phyloP scores from a whole-genome alignment of 2,113 vertebrate species.

The Prietella phreatophila region DNA sequence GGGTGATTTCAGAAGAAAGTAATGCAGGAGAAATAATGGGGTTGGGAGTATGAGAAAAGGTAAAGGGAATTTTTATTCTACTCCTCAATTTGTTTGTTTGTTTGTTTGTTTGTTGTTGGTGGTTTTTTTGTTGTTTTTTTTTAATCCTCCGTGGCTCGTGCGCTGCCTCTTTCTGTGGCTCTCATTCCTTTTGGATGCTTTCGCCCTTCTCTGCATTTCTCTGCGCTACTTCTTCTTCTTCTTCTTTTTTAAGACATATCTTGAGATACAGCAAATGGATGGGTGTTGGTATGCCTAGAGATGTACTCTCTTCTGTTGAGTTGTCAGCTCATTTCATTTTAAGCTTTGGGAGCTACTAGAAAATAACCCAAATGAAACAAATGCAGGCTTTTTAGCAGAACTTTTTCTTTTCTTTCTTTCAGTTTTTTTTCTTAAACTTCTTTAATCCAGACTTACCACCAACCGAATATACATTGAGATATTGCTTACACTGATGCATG shows the following conservation, averaged over 20 bases:
- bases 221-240: neutral
- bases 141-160: constrained; percentile 37
- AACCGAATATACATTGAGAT: neutral
- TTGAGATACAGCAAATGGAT: constrained; percentile 33
- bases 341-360: neutral
- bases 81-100: constrained; percentile 11
- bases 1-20: constrained; percentile 73
- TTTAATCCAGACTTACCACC: neutral
- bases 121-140: neutral
- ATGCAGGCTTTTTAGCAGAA: neutral
- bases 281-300: constrained; percentile 26
- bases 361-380: constrained; percentile 17
- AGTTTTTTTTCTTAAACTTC: no score
- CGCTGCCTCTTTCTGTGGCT: constrained; percentile 45
- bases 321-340: neutral
- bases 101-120: neutral
- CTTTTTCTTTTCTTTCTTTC: neutral
- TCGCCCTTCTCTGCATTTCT: constrained; percentile 42
- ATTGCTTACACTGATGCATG: neutral
- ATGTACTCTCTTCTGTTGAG: neutral
- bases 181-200: constrained; percentile 37
- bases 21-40: constrained; percentile 69
- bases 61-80: constrained; percentile 66
- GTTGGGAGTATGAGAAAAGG: constrained; percentile 59
- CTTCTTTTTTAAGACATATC: neutral